Evolutionary conservation across 2,797 vertebrate species (phyloP), one percentile per base, ranked within the genome.

Genomic region (Ceryle rudis): DNA sequence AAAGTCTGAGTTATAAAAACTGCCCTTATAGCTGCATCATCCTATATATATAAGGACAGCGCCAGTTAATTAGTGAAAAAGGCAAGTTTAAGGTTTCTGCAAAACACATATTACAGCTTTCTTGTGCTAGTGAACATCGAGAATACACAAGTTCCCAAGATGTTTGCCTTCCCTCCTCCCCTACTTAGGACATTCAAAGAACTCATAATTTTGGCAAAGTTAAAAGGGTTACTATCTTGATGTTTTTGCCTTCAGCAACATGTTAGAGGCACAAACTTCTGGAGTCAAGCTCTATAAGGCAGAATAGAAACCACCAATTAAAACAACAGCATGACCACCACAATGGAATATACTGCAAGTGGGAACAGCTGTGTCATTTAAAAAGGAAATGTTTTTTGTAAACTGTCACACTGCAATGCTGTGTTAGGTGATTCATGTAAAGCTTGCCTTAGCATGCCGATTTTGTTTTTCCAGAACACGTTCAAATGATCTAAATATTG

Each of bases 201-300:
- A 97, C 98, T 96, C 90, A 75, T 94, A 29, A 86, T 95, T 97
- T 97, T 97, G 97, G 97, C 97, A 98, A 98, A 93, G 35, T 94
- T 89, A 84, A 90, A 89, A 90, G 62, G 86, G 51, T 79, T 94
- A 96, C 87, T 86, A n/a, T 86, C 87, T 89, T 69, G 71, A 81
- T 90, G 51, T 67, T 96, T 95, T 96, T 98, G 97, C 97, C 97
- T 97, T 97, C 95, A 92, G 94, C 93, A 98, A 97, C 92, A 94
- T 65, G 46, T 94, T 91, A 97, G 97, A 98, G 98, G 98, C 98
- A 98, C 98, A 97, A 86, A 97, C 93, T 97, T 98, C 95, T 97
- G 90, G 94, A 97, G 92, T 97, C 95, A 93, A 98, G 94, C 96
- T 96, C 94, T 97, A 87, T 98, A 98, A 98, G 98, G 98, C 98